These are phyloP conservation scores for Odontesthes bonariensis DNA, from an alignment of 2,113 vertebrate species.

Conservation along the genomic window DNA sequence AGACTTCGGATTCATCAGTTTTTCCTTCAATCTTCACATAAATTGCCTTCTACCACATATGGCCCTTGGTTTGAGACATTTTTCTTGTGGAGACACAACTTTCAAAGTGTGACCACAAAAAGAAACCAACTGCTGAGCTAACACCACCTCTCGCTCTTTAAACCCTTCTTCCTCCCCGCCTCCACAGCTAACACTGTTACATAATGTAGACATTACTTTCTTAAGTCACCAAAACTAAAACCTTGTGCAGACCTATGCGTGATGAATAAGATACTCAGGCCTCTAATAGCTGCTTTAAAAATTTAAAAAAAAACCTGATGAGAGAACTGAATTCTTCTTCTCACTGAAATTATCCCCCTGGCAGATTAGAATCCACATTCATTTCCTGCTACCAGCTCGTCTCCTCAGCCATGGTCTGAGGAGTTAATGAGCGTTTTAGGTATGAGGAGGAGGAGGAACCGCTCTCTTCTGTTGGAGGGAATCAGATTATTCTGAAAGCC, in stretches of 20 bases:
- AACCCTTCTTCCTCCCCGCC: neutral
- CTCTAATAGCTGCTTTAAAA: too few species aligned
- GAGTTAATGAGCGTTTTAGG: slow-evolving; percentile 7
- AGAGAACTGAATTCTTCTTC: neutral
- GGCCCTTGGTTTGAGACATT: neutral
- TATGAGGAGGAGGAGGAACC: neutral
- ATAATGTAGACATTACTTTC: too few species aligned
- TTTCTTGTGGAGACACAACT: neutral
- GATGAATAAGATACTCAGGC: too few species aligned
- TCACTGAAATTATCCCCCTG: neutral
- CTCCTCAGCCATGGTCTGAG: slow-evolving; percentile 6
- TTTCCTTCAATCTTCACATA: too few species aligned
- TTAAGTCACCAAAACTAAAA: neutral
- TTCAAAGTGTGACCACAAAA: neutral
- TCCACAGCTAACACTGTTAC: too few species aligned
- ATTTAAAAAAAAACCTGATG: too few species aligned
- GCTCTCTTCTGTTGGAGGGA: slow-evolving; percentile 9
- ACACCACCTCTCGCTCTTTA: slow-evolving; percentile 1
- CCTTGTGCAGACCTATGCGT: neutral
- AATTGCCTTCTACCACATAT: too few species aligned
- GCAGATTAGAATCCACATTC: slow-evolving; percentile 1
- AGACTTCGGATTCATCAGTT: too few species aligned
- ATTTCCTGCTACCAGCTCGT: slow-evolving; percentile 15
- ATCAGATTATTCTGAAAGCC: slow-evolving; percentile 49
- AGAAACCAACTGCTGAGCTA: neutral